A percentile compares a stretch with the other conserved stretches of the same genome.
These are phyloP conservation scores for Hydropotes inermis DNA, from an alignment of 2,113 vertebrate species.

Conservation along the genomic window DNA sequence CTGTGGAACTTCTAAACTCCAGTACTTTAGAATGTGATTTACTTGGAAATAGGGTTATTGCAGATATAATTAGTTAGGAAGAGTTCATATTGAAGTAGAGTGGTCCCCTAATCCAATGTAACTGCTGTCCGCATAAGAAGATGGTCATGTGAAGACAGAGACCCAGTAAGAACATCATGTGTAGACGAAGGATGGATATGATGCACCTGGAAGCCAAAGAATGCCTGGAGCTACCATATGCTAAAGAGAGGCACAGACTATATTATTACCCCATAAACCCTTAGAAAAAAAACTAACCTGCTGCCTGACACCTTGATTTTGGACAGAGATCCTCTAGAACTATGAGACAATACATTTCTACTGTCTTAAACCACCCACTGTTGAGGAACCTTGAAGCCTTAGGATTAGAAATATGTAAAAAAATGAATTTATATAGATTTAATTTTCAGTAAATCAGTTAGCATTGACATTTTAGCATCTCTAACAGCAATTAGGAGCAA, in stretches of 20 bases:
- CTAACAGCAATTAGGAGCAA: neutral
- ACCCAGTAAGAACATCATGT: neutral
- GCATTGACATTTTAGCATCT: neutral
- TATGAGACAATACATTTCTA: neutral
- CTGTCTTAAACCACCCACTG: neutral
- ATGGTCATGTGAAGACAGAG: neutral
- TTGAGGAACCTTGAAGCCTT: neutral
- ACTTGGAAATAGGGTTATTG: neutral
- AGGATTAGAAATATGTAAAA: neutral
- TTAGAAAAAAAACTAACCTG: neutral
- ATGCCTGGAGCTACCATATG: neutral
- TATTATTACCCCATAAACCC: neutral
- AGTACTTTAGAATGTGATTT: neutral
- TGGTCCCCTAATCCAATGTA: neutral
- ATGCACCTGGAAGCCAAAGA: neutral
- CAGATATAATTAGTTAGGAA: neutral
- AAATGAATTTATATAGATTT: neutral
- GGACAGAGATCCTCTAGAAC: neutral
- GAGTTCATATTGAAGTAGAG: neutral
- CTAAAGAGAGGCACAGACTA: neutral
- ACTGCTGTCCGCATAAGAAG: neutral
- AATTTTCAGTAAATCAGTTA: neutral
- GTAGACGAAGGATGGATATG: neutral
- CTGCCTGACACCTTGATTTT: neutral
- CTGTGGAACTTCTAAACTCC: neutral